Evolutionary conservation across 2,113 vertebrate species (phyloP).

Genomic region (Phasianus colchicus): DNA sequence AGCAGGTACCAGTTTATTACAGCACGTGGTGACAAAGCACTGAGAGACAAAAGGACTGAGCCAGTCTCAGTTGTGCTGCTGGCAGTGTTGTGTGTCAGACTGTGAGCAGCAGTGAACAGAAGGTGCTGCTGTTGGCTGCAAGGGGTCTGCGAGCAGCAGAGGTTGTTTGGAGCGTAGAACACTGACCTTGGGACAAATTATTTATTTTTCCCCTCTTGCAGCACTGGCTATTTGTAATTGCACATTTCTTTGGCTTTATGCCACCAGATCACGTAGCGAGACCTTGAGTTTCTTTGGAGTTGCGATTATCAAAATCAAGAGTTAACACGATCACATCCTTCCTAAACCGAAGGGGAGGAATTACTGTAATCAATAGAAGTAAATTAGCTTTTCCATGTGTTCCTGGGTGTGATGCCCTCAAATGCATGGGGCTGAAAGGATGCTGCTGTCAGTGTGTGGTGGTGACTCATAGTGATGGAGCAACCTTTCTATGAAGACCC

Average conservation of each 20-base stretch:
- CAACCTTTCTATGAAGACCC: not conserved
- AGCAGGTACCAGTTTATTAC: not conserved
- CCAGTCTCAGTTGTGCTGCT: not conserved
- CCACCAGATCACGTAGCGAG: not conserved
- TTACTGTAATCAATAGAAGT: not conserved
- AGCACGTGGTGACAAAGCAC: rapidly evolving
- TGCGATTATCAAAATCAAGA: not conserved
- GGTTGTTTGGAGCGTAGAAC: not conserved
- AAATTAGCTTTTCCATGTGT: rapidly evolving
- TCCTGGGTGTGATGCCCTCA: not conserved
- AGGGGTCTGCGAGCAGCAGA: not conserved
- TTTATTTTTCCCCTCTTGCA: not conserved
- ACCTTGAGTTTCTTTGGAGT: not conserved
- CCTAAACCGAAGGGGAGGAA: not conserved
- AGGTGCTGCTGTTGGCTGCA: not conserved
- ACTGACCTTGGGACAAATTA: not conserved
- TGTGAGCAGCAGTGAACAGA: not conserved
- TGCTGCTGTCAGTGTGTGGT: not conserved
- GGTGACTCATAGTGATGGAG: not conserved
- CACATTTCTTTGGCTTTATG: not conserved
- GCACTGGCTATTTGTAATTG: not conserved
- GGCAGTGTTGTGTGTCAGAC: not conserved
- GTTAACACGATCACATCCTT: not conserved
- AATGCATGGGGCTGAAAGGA: not conserved
- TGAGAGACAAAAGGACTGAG: not conserved